phyloP scores from a whole-genome alignment of 2,888 invertebrate genomes.

The Oithona nana region DNA sequence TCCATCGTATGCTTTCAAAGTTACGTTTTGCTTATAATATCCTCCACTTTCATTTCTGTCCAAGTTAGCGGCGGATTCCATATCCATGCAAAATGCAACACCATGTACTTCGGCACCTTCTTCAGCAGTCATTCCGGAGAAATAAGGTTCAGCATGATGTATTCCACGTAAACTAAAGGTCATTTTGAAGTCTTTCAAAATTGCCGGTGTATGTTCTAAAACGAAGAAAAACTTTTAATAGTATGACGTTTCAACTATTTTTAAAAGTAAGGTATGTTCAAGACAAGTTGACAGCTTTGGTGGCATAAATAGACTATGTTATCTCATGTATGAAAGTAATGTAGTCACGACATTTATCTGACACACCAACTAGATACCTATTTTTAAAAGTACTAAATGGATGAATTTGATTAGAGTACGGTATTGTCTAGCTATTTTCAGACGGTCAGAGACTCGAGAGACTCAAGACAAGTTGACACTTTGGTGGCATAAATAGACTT shows the following conservation, averaged over 20 bases:
- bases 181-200: neutral
- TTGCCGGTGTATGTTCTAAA: neutral
- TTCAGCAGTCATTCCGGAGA: neutral
- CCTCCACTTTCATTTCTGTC: neutral
- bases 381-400: too few species aligned
- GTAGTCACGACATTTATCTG: too few species aligned
- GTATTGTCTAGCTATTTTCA: too few species aligned
- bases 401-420: too few species aligned
- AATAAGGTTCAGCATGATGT: neutral
- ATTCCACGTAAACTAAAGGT: neutral
- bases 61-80: neutral
- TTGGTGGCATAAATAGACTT: too few species aligned
- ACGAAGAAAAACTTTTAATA: neutral
- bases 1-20: conserved; percentile 1
- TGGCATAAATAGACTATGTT: too few species aligned
- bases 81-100: neutral
- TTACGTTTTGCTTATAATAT: neutral
- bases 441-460: too few species aligned
- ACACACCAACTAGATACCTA: too few species aligned
- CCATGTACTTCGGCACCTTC: neutral
- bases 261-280: too few species aligned
- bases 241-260: neutral
- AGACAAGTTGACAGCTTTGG: too few species aligned
- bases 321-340: too few species aligned
- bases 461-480: too few species aligned